A percentile compares a stretch with the other conserved stretches of the same genome.
Conservation (phyloP, 2,888 invertebrate genomes). For the Chloroclystis v-ata region DNA sequence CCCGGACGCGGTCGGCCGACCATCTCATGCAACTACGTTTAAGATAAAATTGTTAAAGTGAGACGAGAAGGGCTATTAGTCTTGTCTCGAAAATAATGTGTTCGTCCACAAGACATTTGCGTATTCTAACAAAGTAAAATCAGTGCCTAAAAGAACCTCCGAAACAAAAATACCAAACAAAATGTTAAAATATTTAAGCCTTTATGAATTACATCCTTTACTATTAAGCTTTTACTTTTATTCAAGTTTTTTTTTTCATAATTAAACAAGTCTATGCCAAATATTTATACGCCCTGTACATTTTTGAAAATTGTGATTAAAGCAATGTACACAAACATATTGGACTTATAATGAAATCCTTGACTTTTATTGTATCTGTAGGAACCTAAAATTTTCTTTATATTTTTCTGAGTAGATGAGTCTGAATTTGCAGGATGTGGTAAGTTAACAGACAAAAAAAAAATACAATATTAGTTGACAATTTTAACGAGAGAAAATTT, state of each 20-base stretch:
- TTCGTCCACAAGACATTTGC: slow-evolving; percentile 40
- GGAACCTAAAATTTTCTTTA: too few species aligned
- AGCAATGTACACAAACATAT: slow-evolving; percentile 47
- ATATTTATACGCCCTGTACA: slow-evolving; percentile 64
- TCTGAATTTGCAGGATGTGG: too few species aligned
- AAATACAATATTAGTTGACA: too few species aligned
- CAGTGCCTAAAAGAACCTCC: slow-evolving; percentile 74
- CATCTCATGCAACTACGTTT: slow-evolving; percentile 33
- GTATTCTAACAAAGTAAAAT: slow-evolving; percentile 36
- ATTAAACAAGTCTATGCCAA: slow-evolving; percentile 62
- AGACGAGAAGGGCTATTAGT: slow-evolving; percentile 29
- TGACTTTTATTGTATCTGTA: slow-evolving; percentile 22
- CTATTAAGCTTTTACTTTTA: slow-evolving; percentile 56
- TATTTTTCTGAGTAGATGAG: too few species aligned
- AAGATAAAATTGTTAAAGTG: slow-evolving; percentile 32
- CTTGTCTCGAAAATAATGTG: slow-evolving; percentile 29
- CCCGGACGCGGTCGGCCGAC: slow-evolving; percentile 34
- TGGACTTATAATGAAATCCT: slow-evolving; percentile 35
- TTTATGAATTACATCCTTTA: slow-evolving; percentile 59
- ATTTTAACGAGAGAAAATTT: too few species aligned
- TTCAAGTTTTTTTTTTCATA: slow-evolving; percentile 47
- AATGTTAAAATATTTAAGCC: slow-evolving; percentile 52
- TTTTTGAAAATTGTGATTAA: slow-evolving; percentile 56
- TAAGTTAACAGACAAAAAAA: too few species aligned
- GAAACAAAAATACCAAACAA: slow-evolving; percentile 46